Conservation (phyloP, 2,113 vertebrate species). For the Sceloporus tristichus region DNA sequence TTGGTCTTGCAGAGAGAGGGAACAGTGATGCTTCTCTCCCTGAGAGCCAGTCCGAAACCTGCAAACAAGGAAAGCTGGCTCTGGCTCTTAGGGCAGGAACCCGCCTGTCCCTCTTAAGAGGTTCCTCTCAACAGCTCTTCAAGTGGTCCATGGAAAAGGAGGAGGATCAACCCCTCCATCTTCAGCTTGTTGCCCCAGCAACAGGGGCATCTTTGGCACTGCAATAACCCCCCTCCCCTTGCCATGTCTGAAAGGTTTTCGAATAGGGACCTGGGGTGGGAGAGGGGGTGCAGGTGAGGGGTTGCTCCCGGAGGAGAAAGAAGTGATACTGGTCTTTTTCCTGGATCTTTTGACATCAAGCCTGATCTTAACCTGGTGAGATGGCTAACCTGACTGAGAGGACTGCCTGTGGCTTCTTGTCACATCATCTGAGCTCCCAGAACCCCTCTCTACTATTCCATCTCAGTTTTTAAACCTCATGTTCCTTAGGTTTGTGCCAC, state of each 20-base stretch:
- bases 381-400: conserved; percentile 27
- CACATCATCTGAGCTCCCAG: accelerated
- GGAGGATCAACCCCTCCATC: conserved; percentile 48
- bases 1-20: conserved; percentile 17
- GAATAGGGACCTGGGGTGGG: conserved; percentile 13
- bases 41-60: background rate
- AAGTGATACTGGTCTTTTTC: background rate
- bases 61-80: background rate
- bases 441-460: too few relatives aligned
- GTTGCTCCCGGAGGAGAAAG: conserved; percentile 49
- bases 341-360: conserved; percentile 43
- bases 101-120: conserved; percentile 20
- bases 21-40: conserved; percentile 1
- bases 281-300: background rate
- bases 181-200: conserved; percentile 72
- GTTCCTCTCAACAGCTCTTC: conserved; percentile 39
- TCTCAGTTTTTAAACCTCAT: background rate
- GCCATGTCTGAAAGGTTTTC: background rate
- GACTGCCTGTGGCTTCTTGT: background rate
- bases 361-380: conserved; percentile 36
- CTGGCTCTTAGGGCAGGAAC: conserved; percentile 10
- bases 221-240: conserved; percentile 31
- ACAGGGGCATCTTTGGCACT: conserved; percentile 55
- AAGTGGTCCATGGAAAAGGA: conserved; percentile 63
- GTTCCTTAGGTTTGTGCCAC: accelerated